Evolutionary conservation across 2,113 vertebrate species (phyloP), one percentile per base, ranked within the genome.

Genomic region (Osmerus eperlanus): DNA sequence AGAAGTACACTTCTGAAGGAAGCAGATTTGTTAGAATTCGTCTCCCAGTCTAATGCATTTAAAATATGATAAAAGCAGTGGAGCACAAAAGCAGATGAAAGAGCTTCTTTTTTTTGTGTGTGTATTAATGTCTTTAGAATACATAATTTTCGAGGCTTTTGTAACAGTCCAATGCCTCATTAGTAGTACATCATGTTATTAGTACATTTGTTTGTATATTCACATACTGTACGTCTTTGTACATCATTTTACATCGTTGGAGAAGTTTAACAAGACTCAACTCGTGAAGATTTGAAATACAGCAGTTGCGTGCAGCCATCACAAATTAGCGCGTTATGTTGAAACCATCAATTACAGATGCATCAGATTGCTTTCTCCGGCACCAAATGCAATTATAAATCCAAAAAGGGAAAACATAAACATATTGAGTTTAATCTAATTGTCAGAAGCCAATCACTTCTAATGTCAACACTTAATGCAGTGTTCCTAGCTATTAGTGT

Each of bases 1-100:
- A 51, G 67, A 81, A 32, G 55, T 70, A 78, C 63, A 74, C 67
- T 73, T 79, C 21, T 75, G 72, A 78, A 29, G 23, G 41, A 68
- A 71, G 69, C 68, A n/a, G 25, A 68, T 64, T 65, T 81, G 75
- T 73, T 66, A 12, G 58, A 56, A 9, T 65, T 75, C 76, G 72
- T 67, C 0, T 73, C n/a, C 12, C 25, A 71, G 70, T 36, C 73
- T 72, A 65, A 78, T 59, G 59, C 52, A 55, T 75, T 79, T 73
- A 51, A 68, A 80, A 80, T 78, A 67, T 68, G 16, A 9, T 70
- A 59, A 67, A 71, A 73, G 70, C 2, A 18, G 11, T 11, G 63
- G 13, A 56, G 58, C 23, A 72, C 15, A 67, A 18, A 64, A 71
- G 9, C n/a, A 66, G 68, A 68, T 71, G 19, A 72, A 72, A 36